Evolutionary conservation across 2,113 vertebrate genomes (phyloP).

Genomic region (Lonchura striata): DNA sequence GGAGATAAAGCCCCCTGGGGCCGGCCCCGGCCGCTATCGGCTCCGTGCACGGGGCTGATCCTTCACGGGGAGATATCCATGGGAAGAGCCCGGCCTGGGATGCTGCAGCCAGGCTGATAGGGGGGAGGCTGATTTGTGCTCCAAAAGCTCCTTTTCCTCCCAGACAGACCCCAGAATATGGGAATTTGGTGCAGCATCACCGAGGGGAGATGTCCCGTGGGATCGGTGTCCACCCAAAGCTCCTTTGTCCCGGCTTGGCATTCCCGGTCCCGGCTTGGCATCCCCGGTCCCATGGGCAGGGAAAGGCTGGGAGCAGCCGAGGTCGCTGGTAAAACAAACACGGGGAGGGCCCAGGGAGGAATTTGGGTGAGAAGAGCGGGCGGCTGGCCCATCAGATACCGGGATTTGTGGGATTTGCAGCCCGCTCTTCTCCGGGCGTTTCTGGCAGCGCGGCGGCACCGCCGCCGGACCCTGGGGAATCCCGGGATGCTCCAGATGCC

Average conservation of each 20-base stretch:
- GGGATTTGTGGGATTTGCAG: not conserved
- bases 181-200: not conserved
- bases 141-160: not conserved
- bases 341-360: not conserved
- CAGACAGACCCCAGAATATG: fast-evolving
- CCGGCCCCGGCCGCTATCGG: constrained; percentile 77
- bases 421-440: not conserved
- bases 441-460: not conserved
- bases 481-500: fast-evolving
- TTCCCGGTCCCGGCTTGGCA: no score
- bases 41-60: constrained; percentile 78
- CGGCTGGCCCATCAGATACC: constrained; percentile 38
- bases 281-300: fast-evolving
- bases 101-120: not conserved
- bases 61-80: constrained; percentile 69
- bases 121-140: not conserved
- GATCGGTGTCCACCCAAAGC: not conserved
- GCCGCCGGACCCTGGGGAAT: not conserved
- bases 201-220: fast-evolving
- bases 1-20: constrained; percentile 79
- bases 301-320: not conserved
- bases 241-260: not conserved
- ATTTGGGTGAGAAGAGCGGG: constrained; percentile 42
- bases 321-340: constrained; percentile 20
- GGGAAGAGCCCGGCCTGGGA: not conserved